Evolutionary conservation across 2,113 vertebrate species (phyloP).

Genomic region (Eretmochelys imbricata): DNA sequence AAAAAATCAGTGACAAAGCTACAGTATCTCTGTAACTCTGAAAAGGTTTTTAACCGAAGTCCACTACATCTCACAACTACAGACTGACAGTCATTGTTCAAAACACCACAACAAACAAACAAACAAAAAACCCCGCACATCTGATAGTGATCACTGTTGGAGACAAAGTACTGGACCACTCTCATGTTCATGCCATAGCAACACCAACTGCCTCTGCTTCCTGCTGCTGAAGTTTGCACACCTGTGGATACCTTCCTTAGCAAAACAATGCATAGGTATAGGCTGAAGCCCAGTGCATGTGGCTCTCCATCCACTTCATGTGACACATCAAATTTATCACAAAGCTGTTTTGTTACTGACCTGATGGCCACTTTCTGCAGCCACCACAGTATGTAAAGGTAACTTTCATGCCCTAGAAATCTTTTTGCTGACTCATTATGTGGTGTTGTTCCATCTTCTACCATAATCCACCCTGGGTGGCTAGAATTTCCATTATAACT

Average conservation of each 20-base stretch:
- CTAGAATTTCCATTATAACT: background rate
- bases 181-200: background rate
- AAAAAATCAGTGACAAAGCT: background rate
- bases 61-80: background rate
- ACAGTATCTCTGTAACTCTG: background rate
- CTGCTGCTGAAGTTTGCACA: background rate
- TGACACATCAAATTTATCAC: background rate
- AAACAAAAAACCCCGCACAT: background rate
- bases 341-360: background rate
- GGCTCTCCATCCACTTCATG: background rate
- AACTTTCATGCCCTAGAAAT: conserved; percentile 21
- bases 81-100: background rate
- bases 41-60: background rate
- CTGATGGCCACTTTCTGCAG: background rate
- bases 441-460: background rate
- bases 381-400: background rate
- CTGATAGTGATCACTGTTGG: fast-evolving
- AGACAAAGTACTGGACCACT: background rate
- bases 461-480: conserved; percentile 8
- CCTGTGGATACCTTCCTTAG: background rate
- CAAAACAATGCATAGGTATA: background rate
- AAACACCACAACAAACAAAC: background rate
- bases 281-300: background rate
- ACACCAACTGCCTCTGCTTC: background rate
- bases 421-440: background rate